A percentile compares a stretch with the other conserved stretches of the same genome.
These are phyloP conservation scores for Metaphire vulgaris DNA, from an alignment of 1,140 invertebrate species.

Conservation along the genomic window DNA sequence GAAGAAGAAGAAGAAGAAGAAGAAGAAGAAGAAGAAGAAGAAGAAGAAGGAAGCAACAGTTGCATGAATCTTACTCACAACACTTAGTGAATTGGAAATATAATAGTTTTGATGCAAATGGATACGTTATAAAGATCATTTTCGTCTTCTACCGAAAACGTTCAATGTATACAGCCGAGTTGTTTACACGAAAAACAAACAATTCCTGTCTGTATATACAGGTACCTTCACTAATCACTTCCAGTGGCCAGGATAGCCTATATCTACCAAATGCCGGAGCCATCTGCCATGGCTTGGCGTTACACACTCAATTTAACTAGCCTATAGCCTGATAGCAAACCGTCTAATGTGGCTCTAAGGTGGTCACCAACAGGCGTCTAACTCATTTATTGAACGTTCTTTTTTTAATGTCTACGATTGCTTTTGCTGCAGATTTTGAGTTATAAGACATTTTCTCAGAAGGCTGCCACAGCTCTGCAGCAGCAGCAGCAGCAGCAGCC, in stretches of 20 bases:
- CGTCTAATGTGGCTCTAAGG: background rate
- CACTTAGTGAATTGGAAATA: background rate
- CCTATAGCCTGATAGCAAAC: background rate
- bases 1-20: too few species aligned
- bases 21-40: too few species aligned
- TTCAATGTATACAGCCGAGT: background rate
- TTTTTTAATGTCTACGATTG: background rate
- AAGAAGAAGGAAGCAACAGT: background rate
- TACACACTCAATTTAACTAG: background rate
- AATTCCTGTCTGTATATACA: background rate
- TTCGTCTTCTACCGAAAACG: background rate
- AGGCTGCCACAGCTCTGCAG: background rate
- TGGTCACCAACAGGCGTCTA: background rate
- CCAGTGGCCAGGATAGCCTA: background rate
- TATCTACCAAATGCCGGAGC: background rate
- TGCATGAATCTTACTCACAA: background rate
- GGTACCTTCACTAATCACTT: background rate
- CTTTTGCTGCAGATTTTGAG: background rate
- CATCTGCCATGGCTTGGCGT: background rate
- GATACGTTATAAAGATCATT: too few species aligned
- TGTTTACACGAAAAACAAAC: background rate
- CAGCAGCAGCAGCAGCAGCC: too few species aligned
- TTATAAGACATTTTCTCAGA: background rate
- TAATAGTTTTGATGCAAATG: background rate
- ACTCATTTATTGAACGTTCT: background rate